Evolutionary conservation across 2,113 vertebrate species (phyloP).

Genomic region (Mustelus asterias): DNA sequence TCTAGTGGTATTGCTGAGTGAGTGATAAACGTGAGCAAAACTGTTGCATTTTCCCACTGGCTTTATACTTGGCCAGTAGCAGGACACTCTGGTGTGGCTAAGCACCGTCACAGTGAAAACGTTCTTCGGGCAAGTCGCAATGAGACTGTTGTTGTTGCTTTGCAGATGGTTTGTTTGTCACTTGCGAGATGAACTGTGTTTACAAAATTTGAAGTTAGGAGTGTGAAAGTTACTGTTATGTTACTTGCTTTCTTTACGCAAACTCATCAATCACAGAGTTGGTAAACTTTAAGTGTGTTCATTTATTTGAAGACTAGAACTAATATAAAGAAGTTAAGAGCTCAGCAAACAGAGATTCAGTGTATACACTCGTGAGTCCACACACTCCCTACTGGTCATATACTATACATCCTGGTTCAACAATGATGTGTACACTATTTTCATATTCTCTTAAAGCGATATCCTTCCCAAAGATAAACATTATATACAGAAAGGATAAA

Average conservation of each 20-base stretch:
- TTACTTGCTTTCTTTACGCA: too few species aligned
- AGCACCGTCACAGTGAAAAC: background rate
- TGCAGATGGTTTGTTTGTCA: too few species aligned
- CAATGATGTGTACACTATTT: too few species aligned
- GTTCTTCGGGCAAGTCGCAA: background rate
- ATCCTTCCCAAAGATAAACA: too few species aligned
- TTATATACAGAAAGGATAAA: too few species aligned
- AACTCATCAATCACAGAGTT: background rate
- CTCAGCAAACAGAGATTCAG: background rate
- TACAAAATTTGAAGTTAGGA: background rate
- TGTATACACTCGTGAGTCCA: too few species aligned
- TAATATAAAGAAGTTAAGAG: background rate
- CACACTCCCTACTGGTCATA: too few species aligned
- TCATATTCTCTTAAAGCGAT: too few species aligned
- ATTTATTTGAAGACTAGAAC: background rate
- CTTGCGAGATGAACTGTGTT: background rate
- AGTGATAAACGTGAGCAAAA: background rate
- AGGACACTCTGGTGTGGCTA: background rate
- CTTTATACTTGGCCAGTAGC: background rate
- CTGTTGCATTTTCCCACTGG: background rate
- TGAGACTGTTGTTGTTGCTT: background rate
- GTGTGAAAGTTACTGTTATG: background rate
- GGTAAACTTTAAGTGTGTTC: background rate
- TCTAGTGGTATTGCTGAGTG: background rate
- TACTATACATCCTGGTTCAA: too few species aligned